phyloP scores from a whole-genome alignment of 2,888 invertebrate genomes.

The Cybosia mesomella region DNA sequence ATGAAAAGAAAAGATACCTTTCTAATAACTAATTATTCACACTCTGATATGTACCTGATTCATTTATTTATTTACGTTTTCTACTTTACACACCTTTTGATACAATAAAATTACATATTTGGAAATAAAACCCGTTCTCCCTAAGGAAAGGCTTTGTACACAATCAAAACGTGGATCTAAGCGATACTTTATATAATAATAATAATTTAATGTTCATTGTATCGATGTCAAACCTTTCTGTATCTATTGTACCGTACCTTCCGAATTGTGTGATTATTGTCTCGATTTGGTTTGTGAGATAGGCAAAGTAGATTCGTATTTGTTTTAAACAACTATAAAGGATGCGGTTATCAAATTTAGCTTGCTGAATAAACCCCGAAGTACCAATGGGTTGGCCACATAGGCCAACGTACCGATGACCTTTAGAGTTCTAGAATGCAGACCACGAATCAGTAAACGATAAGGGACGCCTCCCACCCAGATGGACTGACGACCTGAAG shows the following conservation, averaged over 20 bases:
- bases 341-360: no score
- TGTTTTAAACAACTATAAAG: not conserved
- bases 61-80: not conserved
- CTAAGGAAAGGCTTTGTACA: not conserved
- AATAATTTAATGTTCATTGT: slow-evolving; percentile 3
- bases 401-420: not conserved
- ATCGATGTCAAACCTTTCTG: not conserved
- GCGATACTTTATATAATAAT: not conserved
- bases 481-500: no score
- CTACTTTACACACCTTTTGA: not conserved
- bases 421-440: no score
- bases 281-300: not conserved
- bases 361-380: not conserved
- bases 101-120: not conserved
- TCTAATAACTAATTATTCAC: not conserved
- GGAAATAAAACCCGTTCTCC: not conserved
- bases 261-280: slow-evolving; percentile 6
- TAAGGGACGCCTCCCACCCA: no score
- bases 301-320: not conserved
- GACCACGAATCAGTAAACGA: no score
- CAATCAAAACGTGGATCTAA: not conserved
- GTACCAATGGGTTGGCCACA: not conserved
- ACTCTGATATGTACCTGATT: not conserved
- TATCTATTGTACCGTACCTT: not conserved
- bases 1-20: no score